Evolutionary conservation across 2,113 vertebrate genomes (phyloP).

Genomic region (Gasterosteus nipponicus): DNA sequence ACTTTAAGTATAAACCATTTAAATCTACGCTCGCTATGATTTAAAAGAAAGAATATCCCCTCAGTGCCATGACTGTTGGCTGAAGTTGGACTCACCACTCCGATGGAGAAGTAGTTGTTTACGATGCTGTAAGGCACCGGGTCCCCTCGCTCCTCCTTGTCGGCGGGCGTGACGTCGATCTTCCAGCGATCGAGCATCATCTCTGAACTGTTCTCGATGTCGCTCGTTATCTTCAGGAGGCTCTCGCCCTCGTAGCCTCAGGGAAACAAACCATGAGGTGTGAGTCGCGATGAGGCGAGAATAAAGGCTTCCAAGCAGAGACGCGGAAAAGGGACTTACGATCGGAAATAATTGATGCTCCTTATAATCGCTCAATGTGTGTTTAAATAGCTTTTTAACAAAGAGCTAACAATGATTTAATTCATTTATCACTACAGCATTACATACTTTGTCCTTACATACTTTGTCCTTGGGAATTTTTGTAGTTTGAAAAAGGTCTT

Average conservation of each 20-base stretch:
- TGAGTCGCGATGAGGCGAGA: background rate
- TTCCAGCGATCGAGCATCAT: conserved; percentile 96
- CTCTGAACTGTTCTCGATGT: conserved; percentile 94
- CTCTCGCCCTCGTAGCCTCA: conserved; percentile 96
- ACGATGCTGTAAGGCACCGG: conserved; percentile 95
- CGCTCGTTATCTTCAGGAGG: conserved; percentile 93
- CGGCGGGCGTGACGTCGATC: conserved; percentile 88
- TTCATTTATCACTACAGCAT: background rate
- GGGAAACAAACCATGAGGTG: background rate
- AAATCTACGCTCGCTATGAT: too few relatives aligned
- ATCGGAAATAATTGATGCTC: background rate
- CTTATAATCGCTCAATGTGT: background rate
- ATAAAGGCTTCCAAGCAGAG: background rate
- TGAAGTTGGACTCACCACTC: conserved; percentile 64
- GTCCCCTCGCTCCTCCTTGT: conserved; percentile 93
- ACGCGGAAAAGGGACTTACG: background rate
- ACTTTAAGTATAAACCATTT: background rate
- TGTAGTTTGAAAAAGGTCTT: too few relatives aligned
- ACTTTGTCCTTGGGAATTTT: background rate
- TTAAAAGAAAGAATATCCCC: background rate
- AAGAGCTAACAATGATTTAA: background rate
- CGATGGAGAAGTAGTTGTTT: conserved; percentile 97
- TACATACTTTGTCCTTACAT: too few relatives aligned
- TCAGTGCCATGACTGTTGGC: background rate
- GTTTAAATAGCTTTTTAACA: background rate